Evolutionary conservation across 2,888 invertebrate genomes (phyloP), one percentile per base, ranked within the genome.

Genomic region (Drepana falcataria): DNA sequence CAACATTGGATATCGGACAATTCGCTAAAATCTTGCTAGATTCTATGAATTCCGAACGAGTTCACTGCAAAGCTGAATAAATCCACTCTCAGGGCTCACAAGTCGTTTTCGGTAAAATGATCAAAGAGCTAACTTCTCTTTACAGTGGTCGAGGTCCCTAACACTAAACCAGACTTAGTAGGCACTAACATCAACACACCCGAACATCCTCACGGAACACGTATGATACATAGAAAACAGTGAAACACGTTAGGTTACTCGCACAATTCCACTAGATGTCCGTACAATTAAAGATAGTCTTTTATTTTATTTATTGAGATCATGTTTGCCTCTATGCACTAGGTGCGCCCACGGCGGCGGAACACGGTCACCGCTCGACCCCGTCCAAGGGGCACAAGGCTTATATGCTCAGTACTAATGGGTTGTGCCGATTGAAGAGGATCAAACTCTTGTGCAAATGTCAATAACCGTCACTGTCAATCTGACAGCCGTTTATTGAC

Each of bases 211-310:
- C 75, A 78, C 69, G 73, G 75, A 74, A 78, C 68, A 81, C 77
- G 79, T 82, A 85, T 82, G 82, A 81, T 84, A 88, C 86, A 87
- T 87, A 86, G 86, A 86, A 87, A 86, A 87, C 83, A 81, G 81
- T 81, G 79, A 83, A 83, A 84, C 79, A 82, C 79, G 78, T 79
- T 78, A 77, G 74, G 71, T 78, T 78, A 83, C 77, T 77, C 83
- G 82, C 88, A 90, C 89, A 87, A 88, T 89, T 89, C 87, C 90
- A 87, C 90, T 87, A 88, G 77, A 82, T 74, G 86, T 87, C 84
- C 83, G 74, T 78, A 77, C 80, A 75, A 81, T 73, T 78, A 78
- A 81, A 73, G 71, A 77, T 83, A 86, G 86, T 87, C 84, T 83
- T 51, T 85, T 85, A 85, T 83, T 83, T 80, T 85, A 79, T 76